Conservation (phyloP, 2,888 invertebrate genomes). For the Trachelus tabidus region DNA sequence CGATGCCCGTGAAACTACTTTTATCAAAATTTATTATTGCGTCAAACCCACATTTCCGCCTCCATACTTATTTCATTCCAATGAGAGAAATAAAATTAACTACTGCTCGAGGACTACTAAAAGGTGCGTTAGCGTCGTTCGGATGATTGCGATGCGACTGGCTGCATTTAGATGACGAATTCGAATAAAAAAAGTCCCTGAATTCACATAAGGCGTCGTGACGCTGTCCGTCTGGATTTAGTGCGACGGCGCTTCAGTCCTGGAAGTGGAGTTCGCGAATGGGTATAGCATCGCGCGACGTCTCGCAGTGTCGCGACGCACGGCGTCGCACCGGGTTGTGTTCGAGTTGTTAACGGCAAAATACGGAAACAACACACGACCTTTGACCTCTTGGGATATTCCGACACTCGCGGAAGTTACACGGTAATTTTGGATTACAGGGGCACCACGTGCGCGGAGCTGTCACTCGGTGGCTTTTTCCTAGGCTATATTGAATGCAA, state of each 20-base stretch:
- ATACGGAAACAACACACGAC: not conserved
- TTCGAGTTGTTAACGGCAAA: not conserved
- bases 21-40: not conserved
- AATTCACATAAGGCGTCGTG: not conserved
- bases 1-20: not conserved
- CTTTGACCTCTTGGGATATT: not conserved
- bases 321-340: constrained; percentile 37
- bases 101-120: not conserved
- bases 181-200: not conserved
- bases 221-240: constrained; percentile 20
- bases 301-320: constrained; percentile 44
- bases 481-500: not conserved
- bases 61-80: not conserved
- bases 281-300: constrained; percentile 28
- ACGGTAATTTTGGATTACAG: not conserved
- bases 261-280: constrained; percentile 17
- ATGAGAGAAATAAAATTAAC: not conserved
- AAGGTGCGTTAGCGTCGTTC: not conserved
- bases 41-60: not conserved
- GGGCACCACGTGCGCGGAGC: not conserved
- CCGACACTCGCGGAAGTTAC: not conserved
- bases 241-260: constrained; percentile 47
- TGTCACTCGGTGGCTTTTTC: not conserved
- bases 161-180: not conserved
- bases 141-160: not conserved